Evolutionary conservation across 2,888 invertebrate species (phyloP).

Genomic region (Prenolepis imparis): DNA sequence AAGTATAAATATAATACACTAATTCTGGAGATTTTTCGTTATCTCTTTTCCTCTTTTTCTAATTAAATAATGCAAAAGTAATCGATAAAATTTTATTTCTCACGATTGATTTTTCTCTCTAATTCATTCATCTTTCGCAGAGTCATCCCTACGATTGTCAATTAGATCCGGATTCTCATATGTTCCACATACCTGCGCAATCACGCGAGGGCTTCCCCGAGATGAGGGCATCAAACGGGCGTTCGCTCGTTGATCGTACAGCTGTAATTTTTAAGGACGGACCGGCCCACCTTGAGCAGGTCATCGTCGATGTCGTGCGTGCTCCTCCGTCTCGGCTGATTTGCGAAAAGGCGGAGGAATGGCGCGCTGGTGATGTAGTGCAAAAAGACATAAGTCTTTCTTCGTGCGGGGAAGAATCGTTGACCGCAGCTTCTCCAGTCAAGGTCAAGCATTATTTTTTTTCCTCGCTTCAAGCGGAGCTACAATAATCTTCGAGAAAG

Average conservation of each 20-base stretch:
- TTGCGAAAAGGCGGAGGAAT: slow-evolving; percentile 25
- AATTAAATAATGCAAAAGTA: not conserved
- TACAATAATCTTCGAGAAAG: slow-evolving; percentile 12
- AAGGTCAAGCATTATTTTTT: slow-evolving; percentile 43
- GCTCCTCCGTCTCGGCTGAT: slow-evolving; percentile 16
- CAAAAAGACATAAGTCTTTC: slow-evolving; percentile 45
- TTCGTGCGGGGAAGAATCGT: slow-evolving; percentile 31
- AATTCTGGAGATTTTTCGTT: not conserved
- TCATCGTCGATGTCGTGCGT: not conserved
- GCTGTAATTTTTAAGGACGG: slow-evolving; percentile 16
- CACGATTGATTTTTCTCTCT: not conserved
- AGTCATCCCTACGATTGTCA: not conserved
- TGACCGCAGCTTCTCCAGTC: slow-evolving; percentile 42
- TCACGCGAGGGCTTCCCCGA: not conserved
- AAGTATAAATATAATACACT: not conserved
- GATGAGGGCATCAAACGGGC: not conserved
- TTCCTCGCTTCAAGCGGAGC: not conserved
- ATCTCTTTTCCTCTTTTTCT: not conserved
- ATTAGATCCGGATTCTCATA: not conserved
- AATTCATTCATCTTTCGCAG: not conserved
- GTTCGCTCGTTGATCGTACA: not conserved
- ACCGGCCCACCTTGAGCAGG: slow-evolving; percentile 41
- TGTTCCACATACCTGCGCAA: not conserved
- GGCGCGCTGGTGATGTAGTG: slow-evolving; percentile 9
- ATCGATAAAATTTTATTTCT: not conserved